Base-by-base conservation (phyloP, 2,797 vertebrate species). In the Miichthys miiuy region DNA sequence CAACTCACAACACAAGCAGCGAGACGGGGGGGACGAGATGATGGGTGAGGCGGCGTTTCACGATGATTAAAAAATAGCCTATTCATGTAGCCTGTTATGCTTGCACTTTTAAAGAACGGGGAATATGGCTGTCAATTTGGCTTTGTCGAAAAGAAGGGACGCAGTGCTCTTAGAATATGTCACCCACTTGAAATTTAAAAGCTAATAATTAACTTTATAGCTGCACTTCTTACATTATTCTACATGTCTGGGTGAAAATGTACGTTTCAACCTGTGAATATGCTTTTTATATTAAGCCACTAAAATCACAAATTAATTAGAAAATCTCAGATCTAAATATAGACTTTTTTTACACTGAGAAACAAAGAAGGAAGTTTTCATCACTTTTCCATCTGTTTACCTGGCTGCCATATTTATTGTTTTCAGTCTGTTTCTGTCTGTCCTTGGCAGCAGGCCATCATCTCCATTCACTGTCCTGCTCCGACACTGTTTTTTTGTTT, bases 351-450 rank as follows among this genome's bases (percentile, higher is more conserved):
- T 21, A n/a, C 14, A 23, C 25, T 4, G 5, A 58, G 16, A 57
- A 41, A 48, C 46, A 66, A 72, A 61, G 34, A 6, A 1, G 2
- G 46, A 52, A 71, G 21, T 77, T 42, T 69, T 62, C 73, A 8
- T 61, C 30, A 1, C 52, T 52, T 72, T 27, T 64, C 78, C 79
- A 47, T 89, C 80, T 85, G 77, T 76, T 84, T 80, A 82, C 79
- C 80, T 82, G 38, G 62, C 76, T 60, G 67, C 68, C 62, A 17
- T 63, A 48, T 63, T 76, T 79, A 44, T 87, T 38, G 1, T 77
- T 82, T 66, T 60, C 82, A 41, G 78, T 84, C 66, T 68, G 52
- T 64, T 64, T 57, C 50, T 44, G 61, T 76, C 64, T 0, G 65
- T 65, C 4, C 1, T 38, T 86, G 87, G 89, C 89, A 73, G 74